Percentiles rank a stretch among this genome's conserved stretches.
These are phyloP conservation scores for Enteromius radiatus DNA, from an alignment of 2,797 vertebrate species.

Conservation along the genomic window DNA sequence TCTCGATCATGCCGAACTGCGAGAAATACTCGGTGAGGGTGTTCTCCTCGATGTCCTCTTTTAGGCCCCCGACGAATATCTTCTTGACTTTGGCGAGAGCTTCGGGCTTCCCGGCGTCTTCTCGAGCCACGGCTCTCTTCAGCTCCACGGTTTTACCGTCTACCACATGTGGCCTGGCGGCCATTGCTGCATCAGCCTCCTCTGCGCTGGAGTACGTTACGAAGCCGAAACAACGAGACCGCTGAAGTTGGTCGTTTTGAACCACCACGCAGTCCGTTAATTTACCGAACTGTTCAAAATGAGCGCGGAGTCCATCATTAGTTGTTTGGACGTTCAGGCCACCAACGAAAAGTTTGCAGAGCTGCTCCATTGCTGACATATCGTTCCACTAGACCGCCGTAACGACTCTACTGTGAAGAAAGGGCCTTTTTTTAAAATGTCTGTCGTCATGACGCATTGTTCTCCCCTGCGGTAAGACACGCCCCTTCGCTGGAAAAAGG, in stretches of 20 bases:
- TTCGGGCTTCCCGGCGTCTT: constrained; percentile 85
- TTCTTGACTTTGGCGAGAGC: constrained; percentile 88
- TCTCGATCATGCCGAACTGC: constrained; percentile 84
- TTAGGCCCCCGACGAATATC: constrained; percentile 85
- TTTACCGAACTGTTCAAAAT: constrained; percentile 84
- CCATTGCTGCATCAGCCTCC: constrained; percentile 87
- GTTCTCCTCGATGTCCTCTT: constrained; percentile 82
- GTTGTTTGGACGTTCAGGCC: constrained; percentile 87
- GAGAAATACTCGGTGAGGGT: constrained; percentile 84
- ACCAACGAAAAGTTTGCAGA: constrained; percentile 87
- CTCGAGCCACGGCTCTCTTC: constrained; percentile 86
- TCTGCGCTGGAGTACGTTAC: constrained; percentile 84
- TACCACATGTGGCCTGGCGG: constrained; percentile 83
- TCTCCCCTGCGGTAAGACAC: neutral
- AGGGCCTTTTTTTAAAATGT: constrained; percentile 38
- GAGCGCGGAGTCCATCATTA: constrained; percentile 84
- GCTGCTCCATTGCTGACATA: constrained; percentile 73
- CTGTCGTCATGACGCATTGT: constrained; percentile 35
- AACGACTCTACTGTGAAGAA: neutral
- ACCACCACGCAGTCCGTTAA: constrained; percentile 88
- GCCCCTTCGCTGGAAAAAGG: constrained; percentile 8
- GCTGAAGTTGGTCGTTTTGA: constrained; percentile 83
- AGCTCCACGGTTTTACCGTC: constrained; percentile 87
- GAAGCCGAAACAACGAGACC: constrained; percentile 87
- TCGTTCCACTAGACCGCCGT: neutral